phyloP scores from a whole-genome alignment of 2,888 invertebrate genomes.

The Anodontia alba region DNA sequence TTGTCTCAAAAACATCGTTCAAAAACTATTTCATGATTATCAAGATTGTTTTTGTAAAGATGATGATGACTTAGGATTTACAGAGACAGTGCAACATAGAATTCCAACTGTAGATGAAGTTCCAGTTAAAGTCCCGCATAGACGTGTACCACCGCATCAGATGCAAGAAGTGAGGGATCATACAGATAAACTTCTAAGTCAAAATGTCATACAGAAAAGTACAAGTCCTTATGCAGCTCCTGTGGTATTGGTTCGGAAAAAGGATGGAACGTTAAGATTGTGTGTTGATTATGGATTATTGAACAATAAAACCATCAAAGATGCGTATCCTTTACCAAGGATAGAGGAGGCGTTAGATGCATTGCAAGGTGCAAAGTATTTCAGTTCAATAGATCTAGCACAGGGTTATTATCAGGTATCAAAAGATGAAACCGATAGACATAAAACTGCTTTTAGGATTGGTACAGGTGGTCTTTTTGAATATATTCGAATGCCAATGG shows the following conservation, averaged over 20 bases:
- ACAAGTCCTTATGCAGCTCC: constrained; percentile 19
- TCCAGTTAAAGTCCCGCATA: no score
- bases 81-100: neutral
- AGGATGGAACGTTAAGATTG: neutral
- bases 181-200: constrained; percentile 1
- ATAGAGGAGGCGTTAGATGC: constrained; percentile 9
- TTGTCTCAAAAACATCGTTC: neutral
- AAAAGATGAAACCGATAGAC: constrained; percentile 15
- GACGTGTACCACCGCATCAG: constrained; percentile 18
- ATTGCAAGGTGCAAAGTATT: neutral
- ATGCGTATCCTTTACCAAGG: neutral
- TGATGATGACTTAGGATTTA: constrained; percentile 27
- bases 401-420: constrained; percentile 16
- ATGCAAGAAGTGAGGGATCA: constrained; percentile 6
- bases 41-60: constrained; percentile 20
- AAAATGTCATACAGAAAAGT: constrained; percentile 18
- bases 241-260: constrained; percentile 17
- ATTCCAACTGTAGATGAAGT: neutral
- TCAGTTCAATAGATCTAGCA: neutral
- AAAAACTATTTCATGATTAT: constrained; percentile 13
- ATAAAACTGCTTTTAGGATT: constrained; percentile 31
- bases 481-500: constrained; percentile 55
- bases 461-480: constrained; percentile 52
- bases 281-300: constrained; percentile 1
- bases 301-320: neutral